Base-by-base conservation (phyloP, 92 coral and sea anemone species). In the Ricordea florida region DNA sequence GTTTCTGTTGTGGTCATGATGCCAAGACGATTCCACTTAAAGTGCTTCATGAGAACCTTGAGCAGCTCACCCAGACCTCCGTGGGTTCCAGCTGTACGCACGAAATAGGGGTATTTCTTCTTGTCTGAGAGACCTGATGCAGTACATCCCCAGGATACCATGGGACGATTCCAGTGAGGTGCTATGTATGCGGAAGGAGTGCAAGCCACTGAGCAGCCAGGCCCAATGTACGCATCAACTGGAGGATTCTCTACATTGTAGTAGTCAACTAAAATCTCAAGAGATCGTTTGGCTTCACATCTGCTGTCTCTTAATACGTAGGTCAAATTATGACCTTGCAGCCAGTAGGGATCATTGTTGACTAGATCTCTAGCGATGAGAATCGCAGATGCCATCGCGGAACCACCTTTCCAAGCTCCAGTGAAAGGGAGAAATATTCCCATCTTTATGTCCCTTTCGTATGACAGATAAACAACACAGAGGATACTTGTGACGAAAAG, bases 101-200 rank as follows among this genome's bases (percentile, higher is more conserved):
- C 89, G 46, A 90, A 90, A 24, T 76, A 70, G 35, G 96, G 89
- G 50, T 81, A 90, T 36, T 57, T 64, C 1, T 30, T 57, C 38
- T 82, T 90, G 76, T 90, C 87, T 17, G 89, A 69, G 42, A 90
- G 57, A 23, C 23, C 61, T 5, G 89, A 37, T 8, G 82, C 82
- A n/a, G 74, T 21, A 31, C 96, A 90, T 15, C 92, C 96, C 96
- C 96, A 90, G 13, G 96, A 84, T 55, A 90, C 58, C 86, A 90
- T 85, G 6, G 88, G 85, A 22, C 63, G 60, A 61, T 76, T 78
- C 96, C 92, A 90, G 45, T 86, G 75, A 50, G 33, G 73, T 22
- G 86, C 96, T 27, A 90, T 66, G 22, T 81, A 77, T 5, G 89
- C 96, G 13, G 79, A 86, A 37, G 96, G 89, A 9, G 53, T 3